Evolutionary conservation across 2,888 invertebrate species (phyloP).

Genomic region (Andricus curvator): DNA sequence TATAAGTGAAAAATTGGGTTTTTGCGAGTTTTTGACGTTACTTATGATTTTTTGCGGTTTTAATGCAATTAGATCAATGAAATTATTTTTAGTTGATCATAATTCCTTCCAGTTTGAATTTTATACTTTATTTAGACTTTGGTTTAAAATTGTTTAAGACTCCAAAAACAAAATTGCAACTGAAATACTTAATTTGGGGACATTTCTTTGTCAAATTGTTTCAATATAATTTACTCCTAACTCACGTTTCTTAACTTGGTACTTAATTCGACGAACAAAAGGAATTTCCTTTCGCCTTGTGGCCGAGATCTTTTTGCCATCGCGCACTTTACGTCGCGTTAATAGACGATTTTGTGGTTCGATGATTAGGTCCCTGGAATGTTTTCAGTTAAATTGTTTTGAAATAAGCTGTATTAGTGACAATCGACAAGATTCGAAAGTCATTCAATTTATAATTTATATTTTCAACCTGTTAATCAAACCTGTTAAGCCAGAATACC

Average conservation of each 20-base stretch:
- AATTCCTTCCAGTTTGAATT: no score
- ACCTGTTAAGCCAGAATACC: not conserved
- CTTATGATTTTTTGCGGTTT: no score
- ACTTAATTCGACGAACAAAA: not conserved
- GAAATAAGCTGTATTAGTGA: conserved; percentile 46
- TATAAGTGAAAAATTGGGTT: no score
- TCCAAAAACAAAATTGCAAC: no score
- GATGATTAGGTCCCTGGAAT: conserved; percentile 46
- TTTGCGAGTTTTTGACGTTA: no score
- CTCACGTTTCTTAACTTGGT: not conserved
- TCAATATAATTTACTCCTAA: not conserved
- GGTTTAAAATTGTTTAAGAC: no score
- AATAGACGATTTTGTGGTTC: conserved; percentile 39
- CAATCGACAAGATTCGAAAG: conserved; percentile 51
- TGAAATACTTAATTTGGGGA: not conserved
- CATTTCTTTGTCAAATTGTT: not conserved
- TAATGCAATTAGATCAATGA: no score
- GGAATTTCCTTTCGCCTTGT: conserved; percentile 23
- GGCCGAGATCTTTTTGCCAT: conserved; percentile 16
- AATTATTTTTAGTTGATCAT: no score
- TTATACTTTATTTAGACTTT: no score
- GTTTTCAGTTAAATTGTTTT: conserved; percentile 41
- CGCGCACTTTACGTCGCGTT: conserved; percentile 41
- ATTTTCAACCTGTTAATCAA: conserved; percentile 43
- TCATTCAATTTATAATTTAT: conserved; percentile 47